Evolutionary conservation across 2,888 invertebrate species (phyloP), one percentile per base, ranked within the genome.

Genomic region (Morpho achilles): DNA sequence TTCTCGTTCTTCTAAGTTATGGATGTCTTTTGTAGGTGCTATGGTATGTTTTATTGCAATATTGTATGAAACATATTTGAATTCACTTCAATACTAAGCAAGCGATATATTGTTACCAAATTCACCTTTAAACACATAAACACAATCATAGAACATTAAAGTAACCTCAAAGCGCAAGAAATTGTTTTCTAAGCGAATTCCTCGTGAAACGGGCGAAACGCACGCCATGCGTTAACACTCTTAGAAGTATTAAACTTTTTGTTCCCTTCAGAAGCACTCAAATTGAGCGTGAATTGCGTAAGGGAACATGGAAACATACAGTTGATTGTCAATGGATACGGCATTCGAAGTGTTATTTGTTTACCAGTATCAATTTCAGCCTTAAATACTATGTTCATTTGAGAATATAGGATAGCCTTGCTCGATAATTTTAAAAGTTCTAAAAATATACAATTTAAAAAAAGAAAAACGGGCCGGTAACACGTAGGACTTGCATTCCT

Each of bases 221-320:
- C 47, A 47, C 8, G 8, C 53, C 56, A 51, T 62, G 56, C 51
- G 61, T 53, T 56, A 58, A 54, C 32, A 32, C 32, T 32, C 32
- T 32, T 32, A 32, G 32, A 49, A 61, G 63, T 61, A 63, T 63
- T 61, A 61, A 59, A 63, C 65, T 60, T 61, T 63, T 63, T 65
- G 58, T 56, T 57, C 53, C 59, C 64, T 61, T 56, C 57, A 56
- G 61, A 65, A 52, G 59, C 59, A 60, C 63, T 65, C 65, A 61
- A 65, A 65, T 65, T 65, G 63, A 65, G 65, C 59, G 65, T 65
- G 59, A 65, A 65, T 58, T 65, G 61, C 59, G 65, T 61, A 60
- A 55, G 56, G 60, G 56, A 58, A 63, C 44, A 51, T 56, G 50
- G 57, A 55, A 40, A 58, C 58, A 6, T 54, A 5, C 50, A 60